Base-by-base conservation (phyloP, 2,113 vertebrate species). In the Gobiocypris rarus region DNA sequence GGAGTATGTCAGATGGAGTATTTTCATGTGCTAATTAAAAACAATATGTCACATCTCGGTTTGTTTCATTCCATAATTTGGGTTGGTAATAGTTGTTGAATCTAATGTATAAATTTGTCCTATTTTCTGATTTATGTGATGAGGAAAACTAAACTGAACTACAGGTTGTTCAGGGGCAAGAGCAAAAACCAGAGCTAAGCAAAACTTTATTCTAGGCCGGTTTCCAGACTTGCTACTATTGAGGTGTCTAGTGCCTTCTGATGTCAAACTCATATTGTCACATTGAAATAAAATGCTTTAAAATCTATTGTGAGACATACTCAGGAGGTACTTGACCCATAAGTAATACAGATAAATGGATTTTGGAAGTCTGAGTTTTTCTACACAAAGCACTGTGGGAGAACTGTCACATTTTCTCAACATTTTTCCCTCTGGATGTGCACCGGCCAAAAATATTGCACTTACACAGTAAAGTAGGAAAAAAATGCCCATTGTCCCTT, bases 261-360 rank as follows among this genome's bases (percentile, higher is more conserved):
- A 87, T 86, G 79, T 83, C 83, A 86, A 86, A 67, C n/a, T 71
- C 34, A 75, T 28, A 65, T 75, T 54, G 24, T 52, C 26, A 54
- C 22, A 75, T 75, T 75, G 9, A 52, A 31, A 24, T 17, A 28
- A 26, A 75, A 31, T 19, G 69, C 2, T n/a, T 71, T 43, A 24
- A 73, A 54, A 50, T 14, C 38, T 67, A 81, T 75, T 54, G 71
- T 41, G 75, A 26, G 15, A 19, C 48, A 59, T 45, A 61, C 75
- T 45, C 6, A 38, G 61, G 34, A 75, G 69, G 34, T 34, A n/a
- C 11, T 54, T 63, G 15, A 82, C 89, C 90, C 87, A 86, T 90
- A 77, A 90, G 89, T 91, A 93, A 93, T 93, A 85, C 89, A 92
- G 89, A 92, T 87, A 87, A 91, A 93, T 90, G 82, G 52, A 75